phyloP scores from a whole-genome alignment of 1,140 invertebrate genomes.

The fruit fly (Drosophila melanogaster) region Release_6_plus_ISO1_MT NT_033779.5:3944501-3945000 shows the following conservation, averaged over 20 bases:
- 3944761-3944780: slow-evolving; percentile 52
- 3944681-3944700: slow-evolving; percentile 20
- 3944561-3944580: background rate
- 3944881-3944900: slow-evolving; percentile 36
- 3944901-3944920: background rate
- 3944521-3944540: slow-evolving; percentile 1
- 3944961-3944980: background rate
- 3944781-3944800: slow-evolving; percentile 51
- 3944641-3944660: slow-evolving; percentile 57
- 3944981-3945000: slow-evolving; percentile 7
- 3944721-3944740: slow-evolving; percentile 44
- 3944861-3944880: slow-evolving; percentile 50
- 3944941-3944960: slow-evolving; percentile 29
- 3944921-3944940: slow-evolving; percentile 3
- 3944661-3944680: slow-evolving; percentile 45
- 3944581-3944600: slow-evolving; percentile 17
- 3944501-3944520: slow-evolving; percentile 68
- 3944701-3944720: slow-evolving; percentile 37
- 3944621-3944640: slow-evolving; percentile 62
- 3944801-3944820: slow-evolving; percentile 55
- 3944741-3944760: slow-evolving; percentile 31
- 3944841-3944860: slow-evolving; percentile 15
- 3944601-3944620: slow-evolving; percentile 42
- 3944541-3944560: slow-evolving; percentile 9
- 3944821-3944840: slow-evolving; percentile 40